Evolutionary conservation across 2,888 invertebrate genomes (phyloP), one percentile per base, ranked within the genome.

Genomic region (Tridacna crocea): DNA sequence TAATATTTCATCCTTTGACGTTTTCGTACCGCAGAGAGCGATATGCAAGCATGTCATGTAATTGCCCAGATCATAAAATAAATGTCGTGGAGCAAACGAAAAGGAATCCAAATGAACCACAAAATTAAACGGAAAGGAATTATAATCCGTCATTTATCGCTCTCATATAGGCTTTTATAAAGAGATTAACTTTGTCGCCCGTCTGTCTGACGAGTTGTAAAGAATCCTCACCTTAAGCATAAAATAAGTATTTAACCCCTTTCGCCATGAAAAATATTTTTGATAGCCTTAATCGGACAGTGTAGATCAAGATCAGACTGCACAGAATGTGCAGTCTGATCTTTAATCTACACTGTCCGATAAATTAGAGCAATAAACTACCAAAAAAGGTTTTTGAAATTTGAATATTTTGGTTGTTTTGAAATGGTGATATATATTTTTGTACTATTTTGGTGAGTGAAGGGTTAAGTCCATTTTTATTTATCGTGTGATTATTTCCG

Each of bases 121-220:
- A 79, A 79, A 84, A 81, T 84, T 70, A 65, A 65, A 72, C 77
- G 73, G 73, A 80, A 84, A 76, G 76, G 76, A 84, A 73, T 76
- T 79, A 76, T 81, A 84, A 84, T 81, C 84, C 79, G 26, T 46
- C 27, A 78, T 84, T 84, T 84, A 81, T 60, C 73, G 73, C 80
- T 70, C 55, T 77, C 70, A 70, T 70, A 70, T 70, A 51, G 24
- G 22, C 70, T 70, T 70, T 70, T 48, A 70, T 70, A 51, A 51
- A 51, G 51, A 51, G 70, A 70, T 70, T 70, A 70, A n/a, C 22
- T 10, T 17, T 36, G 70, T 70, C 70, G 70, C 70, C 70, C 51
- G 70, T 47, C 70, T 51, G 70, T 70, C 70, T 70, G 47, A 17
- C n/a, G 48, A 3, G 46, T 70, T 70, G 51, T 51, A 70, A 70